Evolutionary conservation across 2,888 invertebrate species (phyloP).

Genomic region (Mechanitis messenoides): DNA sequence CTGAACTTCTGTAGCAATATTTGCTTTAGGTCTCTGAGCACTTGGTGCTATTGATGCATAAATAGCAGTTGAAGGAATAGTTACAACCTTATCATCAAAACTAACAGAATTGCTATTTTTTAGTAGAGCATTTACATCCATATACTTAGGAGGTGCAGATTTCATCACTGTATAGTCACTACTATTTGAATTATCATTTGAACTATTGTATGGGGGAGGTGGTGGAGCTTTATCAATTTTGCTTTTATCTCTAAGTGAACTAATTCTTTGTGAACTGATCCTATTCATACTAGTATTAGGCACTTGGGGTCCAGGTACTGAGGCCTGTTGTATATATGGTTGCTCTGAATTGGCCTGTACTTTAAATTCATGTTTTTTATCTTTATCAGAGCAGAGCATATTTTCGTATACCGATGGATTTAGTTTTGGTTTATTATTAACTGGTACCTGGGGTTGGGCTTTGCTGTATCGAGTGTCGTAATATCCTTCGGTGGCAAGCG

Average conservation of each 20-base stretch:
- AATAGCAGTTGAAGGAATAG: conserved; percentile 69
- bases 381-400: conserved; percentile 65
- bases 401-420: conserved; percentile 70
- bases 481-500: conserved; percentile 66
- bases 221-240: conserved; percentile 76
- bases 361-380: conserved; percentile 62
- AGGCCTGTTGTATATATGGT: conserved; percentile 62
- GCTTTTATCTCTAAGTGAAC: conserved; percentile 58
- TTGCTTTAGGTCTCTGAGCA: conserved; percentile 73
- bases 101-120: conserved; percentile 57
- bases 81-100: conserved; percentile 66
- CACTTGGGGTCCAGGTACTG: conserved; percentile 65
- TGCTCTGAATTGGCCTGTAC: conserved; percentile 54
- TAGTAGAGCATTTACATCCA: conserved; percentile 62
- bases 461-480: conserved; percentile 80
- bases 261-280: conserved; percentile 45
- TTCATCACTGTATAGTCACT: conserved; percentile 72
- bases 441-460: conserved; percentile 89
- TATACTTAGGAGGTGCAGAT: conserved; percentile 69
- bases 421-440: conserved; percentile 65
- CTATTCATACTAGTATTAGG: conserved; percentile 55
- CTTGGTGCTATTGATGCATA: conserved; percentile 74
- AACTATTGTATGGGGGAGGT: conserved; percentile 56
- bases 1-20: conserved; percentile 75
- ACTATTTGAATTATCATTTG: conserved; percentile 54